Evolutionary conservation across 2,113 vertebrate genomes (phyloP).

Genomic region (Phalacrocorax brasilianus): DNA sequence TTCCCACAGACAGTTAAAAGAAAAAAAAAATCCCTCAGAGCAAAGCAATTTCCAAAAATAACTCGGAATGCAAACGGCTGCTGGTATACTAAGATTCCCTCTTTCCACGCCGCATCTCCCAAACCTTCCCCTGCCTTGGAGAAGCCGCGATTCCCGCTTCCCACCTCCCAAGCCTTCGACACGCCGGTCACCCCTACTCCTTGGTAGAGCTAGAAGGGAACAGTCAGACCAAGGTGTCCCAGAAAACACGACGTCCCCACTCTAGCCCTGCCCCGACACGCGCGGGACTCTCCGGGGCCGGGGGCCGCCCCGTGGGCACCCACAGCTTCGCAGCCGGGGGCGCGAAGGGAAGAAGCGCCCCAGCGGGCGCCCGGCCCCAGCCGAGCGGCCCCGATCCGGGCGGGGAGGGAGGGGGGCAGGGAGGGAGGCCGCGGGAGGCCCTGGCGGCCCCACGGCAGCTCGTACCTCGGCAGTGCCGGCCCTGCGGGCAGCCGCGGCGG

Average conservation of each 20-base stretch:
- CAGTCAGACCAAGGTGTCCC: accelerated
- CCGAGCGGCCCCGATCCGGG: not conserved
- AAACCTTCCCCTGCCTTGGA: not conserved
- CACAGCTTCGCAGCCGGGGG: not conserved
- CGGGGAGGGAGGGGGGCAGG: too few species aligned
- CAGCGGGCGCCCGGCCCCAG: not conserved
- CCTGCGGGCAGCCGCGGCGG: too few species aligned
- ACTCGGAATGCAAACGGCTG: not conserved
- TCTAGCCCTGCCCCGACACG: not conserved
- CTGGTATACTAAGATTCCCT: not conserved
- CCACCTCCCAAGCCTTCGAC: not conserved
- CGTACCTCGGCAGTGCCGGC: too few species aligned
- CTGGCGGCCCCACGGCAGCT: too few species aligned
- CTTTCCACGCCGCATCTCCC: not conserved
- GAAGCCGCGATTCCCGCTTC: not conserved
- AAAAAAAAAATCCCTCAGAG: not conserved
- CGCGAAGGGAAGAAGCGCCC: not conserved
- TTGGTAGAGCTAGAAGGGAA: not conserved
- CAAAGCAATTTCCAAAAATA: not conserved
- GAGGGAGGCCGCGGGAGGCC: too few species aligned
- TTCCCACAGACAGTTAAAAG: not conserved
- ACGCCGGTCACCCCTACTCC: not conserved
- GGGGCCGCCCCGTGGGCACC: not conserved
- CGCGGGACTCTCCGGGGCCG: not conserved
- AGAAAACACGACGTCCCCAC: not conserved